Conservation (phyloP, 1,140 invertebrate genomes). For the Heliconius hermathena region DNA sequence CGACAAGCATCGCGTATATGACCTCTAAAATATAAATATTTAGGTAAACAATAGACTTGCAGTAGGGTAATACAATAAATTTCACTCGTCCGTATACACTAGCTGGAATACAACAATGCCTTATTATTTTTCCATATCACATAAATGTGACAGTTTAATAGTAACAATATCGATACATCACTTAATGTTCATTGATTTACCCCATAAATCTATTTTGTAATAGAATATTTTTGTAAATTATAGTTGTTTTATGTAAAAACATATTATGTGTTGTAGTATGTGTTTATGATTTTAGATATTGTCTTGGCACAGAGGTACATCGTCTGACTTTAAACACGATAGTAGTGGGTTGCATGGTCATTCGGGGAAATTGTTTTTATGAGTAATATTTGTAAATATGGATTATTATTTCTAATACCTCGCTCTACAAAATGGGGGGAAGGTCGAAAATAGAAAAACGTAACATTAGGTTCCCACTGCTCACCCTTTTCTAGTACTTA, state of each 20-base stretch:
- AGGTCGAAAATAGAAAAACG: too few relatives aligned
- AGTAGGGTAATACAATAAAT: slow-evolving; percentile 16
- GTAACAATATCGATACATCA: slow-evolving; percentile 28
- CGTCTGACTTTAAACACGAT: too few relatives aligned
- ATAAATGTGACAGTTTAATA: slow-evolving; percentile 39
- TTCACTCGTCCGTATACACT: slow-evolving; percentile 28
- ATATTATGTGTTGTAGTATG: too few relatives aligned
- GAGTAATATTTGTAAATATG: background rate
- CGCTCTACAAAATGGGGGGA: too few relatives aligned
- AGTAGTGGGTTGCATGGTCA: too few relatives aligned
- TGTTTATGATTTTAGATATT: background rate
- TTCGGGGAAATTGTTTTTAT: too few relatives aligned
- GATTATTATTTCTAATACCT: too few relatives aligned
- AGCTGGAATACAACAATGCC: slow-evolving; percentile 26
- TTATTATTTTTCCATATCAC: slow-evolving; percentile 27
- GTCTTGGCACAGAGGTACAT: too few relatives aligned
- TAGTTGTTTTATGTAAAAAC: background rate
- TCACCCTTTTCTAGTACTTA: too few relatives aligned
- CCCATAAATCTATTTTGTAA: slow-evolving; percentile 27
- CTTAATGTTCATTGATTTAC: slow-evolving; percentile 33
- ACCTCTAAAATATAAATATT: background rate
- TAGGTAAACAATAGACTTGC: background rate
- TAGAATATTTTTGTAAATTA: slow-evolving; percentile 13
- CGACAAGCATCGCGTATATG: too few relatives aligned
- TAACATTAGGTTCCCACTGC: background rate